Conservation (phyloP, 2,113 vertebrate species). For the Bettongia penicillata region DNA sequence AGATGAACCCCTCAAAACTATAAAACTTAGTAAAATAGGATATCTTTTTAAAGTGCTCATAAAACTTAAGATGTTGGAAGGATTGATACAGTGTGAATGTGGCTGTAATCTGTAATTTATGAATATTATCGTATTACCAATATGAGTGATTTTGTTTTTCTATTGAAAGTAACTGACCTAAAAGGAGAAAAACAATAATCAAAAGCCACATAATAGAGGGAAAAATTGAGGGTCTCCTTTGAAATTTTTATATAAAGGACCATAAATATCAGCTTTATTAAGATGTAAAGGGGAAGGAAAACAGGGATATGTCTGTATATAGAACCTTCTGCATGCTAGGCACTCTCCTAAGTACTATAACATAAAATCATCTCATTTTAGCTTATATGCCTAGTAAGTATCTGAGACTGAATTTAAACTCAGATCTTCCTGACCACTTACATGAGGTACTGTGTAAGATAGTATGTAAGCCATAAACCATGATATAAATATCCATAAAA, state of each 20-base stretch:
- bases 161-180: background rate
- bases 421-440: too few relatives aligned
- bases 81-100: background rate
- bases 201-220: background rate
- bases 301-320: background rate
- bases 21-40: slow-evolving; percentile 45
- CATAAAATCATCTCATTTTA: too few relatives aligned
- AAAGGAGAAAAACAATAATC: background rate
- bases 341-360: too few relatives aligned
- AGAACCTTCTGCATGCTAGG: too few relatives aligned
- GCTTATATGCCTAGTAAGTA: too few relatives aligned
- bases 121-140: background rate
- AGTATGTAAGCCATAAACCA: too few relatives aligned
- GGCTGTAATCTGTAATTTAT: background rate
- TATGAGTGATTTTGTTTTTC: background rate
- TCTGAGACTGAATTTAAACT: too few relatives aligned
- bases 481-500: background rate
- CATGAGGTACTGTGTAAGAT: too few relatives aligned
- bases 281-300: background rate
- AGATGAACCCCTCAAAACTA: slow-evolving; percentile 47
- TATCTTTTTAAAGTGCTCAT: slow-evolving; percentile 61
- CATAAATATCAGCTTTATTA: background rate
- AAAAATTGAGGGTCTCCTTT: background rate
- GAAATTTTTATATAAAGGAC: background rate
- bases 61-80: background rate